Evolutionary conservation across 1,140 invertebrate genomes (phyloP).

Genomic region (Chironomus striatipennis): DNA sequence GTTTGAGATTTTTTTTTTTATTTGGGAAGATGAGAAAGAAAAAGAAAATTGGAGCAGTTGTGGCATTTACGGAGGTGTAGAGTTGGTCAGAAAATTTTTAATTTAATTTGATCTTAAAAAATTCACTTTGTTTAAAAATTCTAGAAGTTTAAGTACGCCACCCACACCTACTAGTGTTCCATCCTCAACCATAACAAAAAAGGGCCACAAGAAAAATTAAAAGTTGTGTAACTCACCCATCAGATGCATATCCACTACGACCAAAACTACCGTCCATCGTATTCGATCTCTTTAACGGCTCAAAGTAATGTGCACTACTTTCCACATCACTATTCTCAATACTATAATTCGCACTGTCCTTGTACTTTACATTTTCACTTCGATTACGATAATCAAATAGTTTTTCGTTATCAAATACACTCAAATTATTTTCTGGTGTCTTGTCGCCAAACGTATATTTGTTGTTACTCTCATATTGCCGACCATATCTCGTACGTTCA

Average conservation of each 20-base stretch:
- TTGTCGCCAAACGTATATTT: slow-evolving; percentile 26
- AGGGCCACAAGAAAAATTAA: background rate
- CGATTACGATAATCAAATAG: background rate
- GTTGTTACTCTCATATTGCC: slow-evolving; percentile 23
- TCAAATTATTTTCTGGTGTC: slow-evolving; percentile 24
- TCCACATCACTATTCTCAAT: slow-evolving; percentile 11
- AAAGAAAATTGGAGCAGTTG: too few species aligned
- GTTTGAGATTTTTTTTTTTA: background rate
- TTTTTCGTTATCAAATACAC: slow-evolving; percentile 16
- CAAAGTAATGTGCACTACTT: slow-evolving; percentile 23
- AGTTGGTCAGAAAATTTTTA: too few species aligned
- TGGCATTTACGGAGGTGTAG: too few species aligned
- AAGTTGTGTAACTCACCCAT: slow-evolving; percentile 25
- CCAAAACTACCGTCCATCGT: slow-evolving; percentile 26
- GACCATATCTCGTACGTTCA: background rate
- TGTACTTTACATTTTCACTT: slow-evolving; percentile 22
- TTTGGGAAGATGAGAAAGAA: too few species aligned
- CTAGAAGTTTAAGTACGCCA: too few species aligned
- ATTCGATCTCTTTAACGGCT: slow-evolving; percentile 26
- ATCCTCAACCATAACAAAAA: background rate
- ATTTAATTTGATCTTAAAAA: too few species aligned
- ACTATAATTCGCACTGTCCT: background rate
- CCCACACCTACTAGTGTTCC: too few species aligned
- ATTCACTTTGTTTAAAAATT: too few species aligned
- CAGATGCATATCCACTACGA: slow-evolving; percentile 24